Percentiles rank a stretch among this genome's conserved stretches.
Evolutionary conservation across 2,888 invertebrate species (phyloP).

Genomic region (Antitype chi): DNA sequence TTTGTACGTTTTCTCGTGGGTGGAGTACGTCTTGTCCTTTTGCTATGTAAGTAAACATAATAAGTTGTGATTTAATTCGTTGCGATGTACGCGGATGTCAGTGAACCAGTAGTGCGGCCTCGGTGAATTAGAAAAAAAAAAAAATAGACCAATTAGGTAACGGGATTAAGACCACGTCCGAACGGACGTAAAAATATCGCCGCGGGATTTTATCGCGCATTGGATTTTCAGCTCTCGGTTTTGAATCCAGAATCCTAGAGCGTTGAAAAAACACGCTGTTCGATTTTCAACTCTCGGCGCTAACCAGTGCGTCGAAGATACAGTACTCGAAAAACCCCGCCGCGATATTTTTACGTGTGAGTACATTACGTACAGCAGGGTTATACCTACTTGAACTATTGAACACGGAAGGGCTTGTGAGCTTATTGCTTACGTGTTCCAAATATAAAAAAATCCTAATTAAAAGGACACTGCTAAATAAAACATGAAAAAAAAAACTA

Average conservation of each 20-base stretch:
- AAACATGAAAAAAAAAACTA: constrained; percentile 22
- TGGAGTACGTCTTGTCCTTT: constrained; percentile 72
- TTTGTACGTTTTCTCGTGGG: constrained; percentile 72
- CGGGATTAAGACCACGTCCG: neutral
- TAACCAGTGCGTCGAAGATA: too few species aligned
- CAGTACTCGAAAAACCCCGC: too few species aligned
- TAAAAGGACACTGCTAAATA: constrained; percentile 2
- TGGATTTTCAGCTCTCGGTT: too few species aligned
- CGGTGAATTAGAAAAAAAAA: neutral
- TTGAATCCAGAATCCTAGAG: too few species aligned
- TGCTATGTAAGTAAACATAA: constrained; percentile 76
- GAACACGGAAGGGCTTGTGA: neutral
- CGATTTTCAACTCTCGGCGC: too few species aligned
- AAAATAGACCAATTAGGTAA: constrained; percentile 41
- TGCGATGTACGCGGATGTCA: constrained; percentile 10
- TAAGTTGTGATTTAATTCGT: neutral
- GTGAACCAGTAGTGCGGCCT: constrained; percentile 27
- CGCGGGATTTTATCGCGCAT: too few species aligned
- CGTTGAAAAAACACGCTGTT: too few species aligned
- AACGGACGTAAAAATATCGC: too few species aligned
- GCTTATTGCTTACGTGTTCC: neutral
- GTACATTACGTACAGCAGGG: neutral
- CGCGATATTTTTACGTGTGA: too few species aligned
- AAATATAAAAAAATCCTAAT: neutral
- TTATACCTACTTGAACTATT: neutral